A percentile compares a stretch with the other conserved stretches of the same genome.
Evolutionary conservation across 2,888 invertebrate species (phyloP).

Genomic region (Microctonus brassicae): DNA sequence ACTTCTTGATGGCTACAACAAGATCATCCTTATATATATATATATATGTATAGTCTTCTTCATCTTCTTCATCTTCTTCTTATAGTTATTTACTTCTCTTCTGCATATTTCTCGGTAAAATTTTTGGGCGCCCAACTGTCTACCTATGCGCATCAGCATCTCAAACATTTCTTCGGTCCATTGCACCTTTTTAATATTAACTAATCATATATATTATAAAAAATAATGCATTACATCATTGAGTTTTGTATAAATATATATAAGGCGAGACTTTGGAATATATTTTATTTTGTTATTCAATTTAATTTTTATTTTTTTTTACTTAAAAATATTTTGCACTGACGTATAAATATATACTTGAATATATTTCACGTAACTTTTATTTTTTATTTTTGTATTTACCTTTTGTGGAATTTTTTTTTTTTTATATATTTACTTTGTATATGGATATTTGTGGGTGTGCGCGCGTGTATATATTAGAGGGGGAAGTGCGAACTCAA

Average conservation of each 20-base stretch:
- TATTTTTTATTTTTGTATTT: not conserved
- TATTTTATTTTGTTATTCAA: not conserved
- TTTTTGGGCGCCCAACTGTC: slow-evolving; percentile 62
- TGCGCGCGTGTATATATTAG: not conserved
- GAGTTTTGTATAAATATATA: not conserved
- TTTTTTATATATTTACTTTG: not conserved
- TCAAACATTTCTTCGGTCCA: slow-evolving; percentile 30
- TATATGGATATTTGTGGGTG: not conserved
- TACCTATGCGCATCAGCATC: slow-evolving; percentile 48
- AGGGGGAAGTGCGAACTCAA: slow-evolving; percentile 14
- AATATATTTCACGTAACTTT: not conserved
- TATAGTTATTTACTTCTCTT: not conserved
- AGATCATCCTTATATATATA: not conserved
- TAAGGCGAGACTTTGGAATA: not conserved
- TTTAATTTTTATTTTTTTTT: not conserved
- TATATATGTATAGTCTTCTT: too few species aligned
- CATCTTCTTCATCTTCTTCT: slow-evolving; percentile 26
- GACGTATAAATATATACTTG: not conserved
- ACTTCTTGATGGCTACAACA: not conserved
- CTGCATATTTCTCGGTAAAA: slow-evolving; percentile 50
- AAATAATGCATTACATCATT: slow-evolving; percentile 24
- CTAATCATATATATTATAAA: not conserved
- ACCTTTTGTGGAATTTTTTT: not conserved
- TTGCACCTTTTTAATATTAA: not conserved
- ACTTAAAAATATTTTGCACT: not conserved